Percentiles rank a stretch among this genome's conserved stretches.
Evolutionary conservation across 2,113 vertebrate species (phyloP).

Genomic region (Antigone vipio): DNA sequence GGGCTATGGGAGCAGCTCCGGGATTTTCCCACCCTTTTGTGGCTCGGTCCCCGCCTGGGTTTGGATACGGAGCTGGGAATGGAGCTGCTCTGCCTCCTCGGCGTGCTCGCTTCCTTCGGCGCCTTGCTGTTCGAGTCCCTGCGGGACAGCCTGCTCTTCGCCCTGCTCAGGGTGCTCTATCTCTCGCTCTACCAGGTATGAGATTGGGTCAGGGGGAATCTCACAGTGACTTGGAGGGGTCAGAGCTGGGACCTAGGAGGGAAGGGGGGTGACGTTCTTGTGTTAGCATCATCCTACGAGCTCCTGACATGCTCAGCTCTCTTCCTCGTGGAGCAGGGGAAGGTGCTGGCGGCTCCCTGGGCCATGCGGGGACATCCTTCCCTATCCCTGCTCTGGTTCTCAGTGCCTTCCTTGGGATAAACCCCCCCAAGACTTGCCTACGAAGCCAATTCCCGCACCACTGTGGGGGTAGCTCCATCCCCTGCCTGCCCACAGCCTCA

Average conservation of each 20-base stretch:
- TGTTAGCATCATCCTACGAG: accelerated
- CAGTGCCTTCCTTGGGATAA: neutral
- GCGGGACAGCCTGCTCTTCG: conserved; percentile 80
- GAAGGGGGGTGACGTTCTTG: accelerated
- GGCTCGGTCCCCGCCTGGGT: conserved; percentile 82
- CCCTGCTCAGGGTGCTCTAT: conserved; percentile 84
- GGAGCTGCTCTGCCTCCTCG: conserved; percentile 88
- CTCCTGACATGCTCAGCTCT: accelerated
- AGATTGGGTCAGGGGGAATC: neutral
- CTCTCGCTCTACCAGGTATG: conserved; percentile 85
- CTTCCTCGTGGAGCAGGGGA: accelerated
- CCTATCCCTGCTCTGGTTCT: neutral
- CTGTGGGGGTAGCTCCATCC: neutral
- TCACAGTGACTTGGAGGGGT: accelerated
- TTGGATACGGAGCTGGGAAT: conserved; percentile 88
- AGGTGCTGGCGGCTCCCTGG: neutral
- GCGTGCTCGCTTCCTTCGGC: conserved; percentile 72
- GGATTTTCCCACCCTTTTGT: conserved; percentile 85
- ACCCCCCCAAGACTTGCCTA: too few relatives aligned
- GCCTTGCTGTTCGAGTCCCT: conserved; percentile 73
- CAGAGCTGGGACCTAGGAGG: too few relatives aligned
- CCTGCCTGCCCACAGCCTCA: accelerated
- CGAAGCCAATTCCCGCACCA: accelerated
- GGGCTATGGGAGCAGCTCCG: conserved; percentile 80
- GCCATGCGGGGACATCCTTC: accelerated